phyloP scores from a whole-genome alignment of 2,113 vertebrate genomes.

The Meles meles region DNA sequence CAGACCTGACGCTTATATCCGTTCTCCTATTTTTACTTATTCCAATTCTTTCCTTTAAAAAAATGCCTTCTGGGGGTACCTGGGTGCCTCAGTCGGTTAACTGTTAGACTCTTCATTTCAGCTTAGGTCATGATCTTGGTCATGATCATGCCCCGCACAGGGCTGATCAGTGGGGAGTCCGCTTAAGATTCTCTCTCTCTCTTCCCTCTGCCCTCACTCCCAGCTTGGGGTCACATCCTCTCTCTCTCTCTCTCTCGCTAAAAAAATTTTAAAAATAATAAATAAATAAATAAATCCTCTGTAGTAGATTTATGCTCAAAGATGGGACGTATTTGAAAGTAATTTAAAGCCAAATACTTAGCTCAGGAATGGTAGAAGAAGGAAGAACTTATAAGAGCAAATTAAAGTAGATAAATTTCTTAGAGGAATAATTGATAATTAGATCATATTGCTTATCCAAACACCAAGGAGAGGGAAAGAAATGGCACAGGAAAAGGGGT shows the following conservation, averaged over 20 bases:
- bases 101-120: not conserved
- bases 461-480: not conserved
- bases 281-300: not conserved
- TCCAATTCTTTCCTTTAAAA: not conserved
- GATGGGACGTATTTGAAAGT: not conserved
- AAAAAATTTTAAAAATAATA: too few relatives aligned
- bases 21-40: not conserved
- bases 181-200: not conserved
- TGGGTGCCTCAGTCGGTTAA: not conserved
- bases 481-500: not conserved
- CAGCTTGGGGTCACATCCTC: not conserved
- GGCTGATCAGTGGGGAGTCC: not conserved
- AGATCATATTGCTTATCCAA: not conserved
- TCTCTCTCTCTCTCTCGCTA: not conserved
- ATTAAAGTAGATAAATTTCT: not conserved
- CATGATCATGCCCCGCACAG: fast-evolving
- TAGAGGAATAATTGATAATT: not conserved
- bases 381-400: not conserved
- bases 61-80: not conserved
- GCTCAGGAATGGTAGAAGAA: not conserved
- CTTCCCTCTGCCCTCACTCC: not conserved
- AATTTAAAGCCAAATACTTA: not conserved
- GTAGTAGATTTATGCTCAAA: not conserved
- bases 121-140: not conserved
- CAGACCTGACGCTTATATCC: not conserved